These are phyloP conservation scores for Procapra przewalskii DNA, from an alignment of 2,113 vertebrate genomes.

Conservation along the genomic window DNA sequence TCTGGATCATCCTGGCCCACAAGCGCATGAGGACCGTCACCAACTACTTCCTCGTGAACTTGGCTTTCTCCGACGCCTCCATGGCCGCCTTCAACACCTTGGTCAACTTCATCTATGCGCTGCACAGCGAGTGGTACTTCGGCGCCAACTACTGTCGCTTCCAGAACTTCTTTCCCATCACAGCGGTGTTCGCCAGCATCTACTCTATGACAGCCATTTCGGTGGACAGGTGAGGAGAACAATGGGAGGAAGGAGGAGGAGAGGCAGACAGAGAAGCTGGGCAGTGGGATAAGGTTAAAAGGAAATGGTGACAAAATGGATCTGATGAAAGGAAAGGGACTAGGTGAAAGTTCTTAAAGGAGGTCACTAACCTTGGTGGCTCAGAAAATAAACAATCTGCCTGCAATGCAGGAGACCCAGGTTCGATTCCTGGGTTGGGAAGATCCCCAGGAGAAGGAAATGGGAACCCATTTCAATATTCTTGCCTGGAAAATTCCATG, in stretches of 20 bases:
- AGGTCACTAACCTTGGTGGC: background rate
- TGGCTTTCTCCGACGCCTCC: slow-evolving; percentile 96
- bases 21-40: slow-evolving; percentile 97
- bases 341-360: background rate
- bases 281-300: background rate
- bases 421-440: background rate
- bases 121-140: slow-evolving; percentile 97
- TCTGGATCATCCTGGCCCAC: slow-evolving; percentile 98
- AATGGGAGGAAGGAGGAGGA: background rate
- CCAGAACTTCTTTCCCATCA: slow-evolving; percentile 99
- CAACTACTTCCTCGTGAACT: slow-evolving; percentile 94
- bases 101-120: slow-evolving; percentile 94
- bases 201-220: slow-evolving; percentile 99
- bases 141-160: slow-evolving; percentile 96
- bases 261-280: background rate
- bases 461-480: background rate
- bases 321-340: background rate
- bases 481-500: background rate
- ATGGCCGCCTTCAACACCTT: slow-evolving; percentile 97
- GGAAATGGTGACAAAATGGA: background rate
- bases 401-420: background rate
- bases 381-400: background rate
- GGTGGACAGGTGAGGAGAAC: slow-evolving; percentile 89
- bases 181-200: slow-evolving; percentile 97
- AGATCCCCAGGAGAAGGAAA: background rate